These are phyloP conservation scores for Zelleria hepariella DNA, from an alignment of 2,888 invertebrate genomes.

Conservation along the genomic window DNA sequence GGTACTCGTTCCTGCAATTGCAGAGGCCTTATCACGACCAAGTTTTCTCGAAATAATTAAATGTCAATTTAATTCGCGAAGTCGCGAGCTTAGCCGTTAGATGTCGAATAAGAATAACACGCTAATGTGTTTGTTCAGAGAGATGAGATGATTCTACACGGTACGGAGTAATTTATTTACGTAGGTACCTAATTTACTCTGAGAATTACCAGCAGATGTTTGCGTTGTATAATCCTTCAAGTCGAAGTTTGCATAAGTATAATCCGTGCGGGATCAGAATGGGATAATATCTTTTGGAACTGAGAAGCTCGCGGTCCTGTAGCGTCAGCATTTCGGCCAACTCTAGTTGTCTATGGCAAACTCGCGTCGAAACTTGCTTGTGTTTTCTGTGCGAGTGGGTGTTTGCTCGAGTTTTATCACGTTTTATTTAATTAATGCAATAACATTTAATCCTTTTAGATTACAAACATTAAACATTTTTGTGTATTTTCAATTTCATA, in stretches of 20 bases:
- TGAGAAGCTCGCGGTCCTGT: too few species aligned
- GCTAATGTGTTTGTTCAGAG: background rate
- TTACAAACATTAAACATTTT: too few species aligned
- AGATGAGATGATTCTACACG: background rate
- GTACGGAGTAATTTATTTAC: background rate
- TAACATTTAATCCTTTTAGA: too few species aligned
- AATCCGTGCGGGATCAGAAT: too few species aligned
- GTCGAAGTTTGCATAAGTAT: background rate
- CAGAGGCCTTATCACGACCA: background rate
- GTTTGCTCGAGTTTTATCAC: too few species aligned
- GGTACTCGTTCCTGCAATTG: background rate
- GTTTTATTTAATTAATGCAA: too few species aligned
- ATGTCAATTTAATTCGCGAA: background rate
- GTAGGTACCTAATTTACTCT: background rate
- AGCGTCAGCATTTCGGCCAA: too few species aligned
- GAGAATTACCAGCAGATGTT: background rate
- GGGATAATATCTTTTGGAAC: too few species aligned
- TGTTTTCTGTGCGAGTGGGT: too few species aligned
- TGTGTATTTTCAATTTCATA: too few species aligned
- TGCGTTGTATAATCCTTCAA: background rate
- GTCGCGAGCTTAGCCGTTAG: background rate
- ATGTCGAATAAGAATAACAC: background rate
- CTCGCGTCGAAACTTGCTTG: too few species aligned
- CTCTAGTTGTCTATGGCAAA: too few species aligned
- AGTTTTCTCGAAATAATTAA: constrained; percentile 1